Evolutionary conservation across 2,113 vertebrate species (phyloP), one percentile per base, ranked within the genome.

Genomic region (Poeciliopsis occidentalis): DNA sequence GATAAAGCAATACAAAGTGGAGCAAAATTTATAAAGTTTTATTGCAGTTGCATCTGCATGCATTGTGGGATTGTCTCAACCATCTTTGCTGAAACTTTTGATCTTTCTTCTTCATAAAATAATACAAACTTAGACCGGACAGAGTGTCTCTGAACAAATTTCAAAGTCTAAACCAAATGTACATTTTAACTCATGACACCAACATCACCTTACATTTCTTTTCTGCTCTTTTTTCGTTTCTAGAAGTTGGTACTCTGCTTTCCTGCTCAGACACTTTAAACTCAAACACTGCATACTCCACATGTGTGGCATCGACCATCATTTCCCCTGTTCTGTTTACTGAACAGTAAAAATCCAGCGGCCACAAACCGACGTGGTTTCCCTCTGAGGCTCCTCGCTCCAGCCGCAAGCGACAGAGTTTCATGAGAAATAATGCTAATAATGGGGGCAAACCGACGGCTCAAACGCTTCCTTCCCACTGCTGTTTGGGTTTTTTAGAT

Each of bases 291-390:
- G 82, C 47, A 57, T 89, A 87, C 63, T 68, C 87, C 30, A 73
- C 84, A 87, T 90, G 89, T 92, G 92, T 89, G 90, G 90, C 61
- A 30, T 61, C 26, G 80, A 82, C 84, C 85, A 65, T 92, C 88
- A 83, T 89, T 83, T 77, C 87, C 81, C 78, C 74, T n/a, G 31
- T 61, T 84, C 70, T 92, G 88, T 92, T 92, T 90, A 89, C 87
- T 26, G 81, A 90, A 61, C 82, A 82, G 87, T 85, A 81, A 90
- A 57, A 92, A 90, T 41, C 82, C 69, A 4, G 71, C 76, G 81
- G 88, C 88, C 91, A 30, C 92, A 90, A 81, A 90, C 77, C 76
- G 63, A 79, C 64, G 41, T 73, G 87, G 77, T 75, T 69, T 82
- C 67, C 10, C 64, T 76, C 63, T 37, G 60, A 84, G 80, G 77